phyloP scores from a whole-genome alignment of 2,113 vertebrate genomes.

The Oostethus manadensis region DNA sequence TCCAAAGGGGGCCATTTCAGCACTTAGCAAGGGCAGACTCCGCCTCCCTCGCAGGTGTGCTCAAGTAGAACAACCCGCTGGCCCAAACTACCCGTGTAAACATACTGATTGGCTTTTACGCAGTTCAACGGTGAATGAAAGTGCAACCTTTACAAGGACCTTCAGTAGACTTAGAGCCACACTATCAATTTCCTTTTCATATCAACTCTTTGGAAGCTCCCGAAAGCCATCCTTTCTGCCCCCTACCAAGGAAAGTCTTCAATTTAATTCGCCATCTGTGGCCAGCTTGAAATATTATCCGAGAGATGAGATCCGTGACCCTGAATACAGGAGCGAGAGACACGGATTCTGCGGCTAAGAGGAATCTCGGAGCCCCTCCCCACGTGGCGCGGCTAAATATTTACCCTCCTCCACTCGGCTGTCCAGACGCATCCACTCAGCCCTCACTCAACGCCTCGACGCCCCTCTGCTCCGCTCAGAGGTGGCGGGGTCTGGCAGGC shows the following conservation, averaged over 20 bases:
- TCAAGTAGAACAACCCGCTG: background rate
- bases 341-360: constrained; percentile 40
- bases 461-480: constrained; percentile 45
- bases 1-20: too few species aligned
- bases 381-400: constrained; percentile 72
- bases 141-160: constrained; percentile 31
- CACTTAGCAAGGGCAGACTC: too few species aligned
- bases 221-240: constrained; percentile 48
- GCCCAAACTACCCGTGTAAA: background rate
- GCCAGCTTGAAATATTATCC: constrained; percentile 74
- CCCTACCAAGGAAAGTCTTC: constrained; percentile 64
- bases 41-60: too few species aligned
- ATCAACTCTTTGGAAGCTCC: constrained; percentile 32
- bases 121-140: background rate
- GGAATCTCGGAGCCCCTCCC: constrained; percentile 47
- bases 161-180: constrained; percentile 40
- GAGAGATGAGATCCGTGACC: constrained; percentile 81
- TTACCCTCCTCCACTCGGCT: constrained; percentile 66
- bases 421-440: constrained; percentile 64
- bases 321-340: constrained; percentile 72
- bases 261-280: constrained; percentile 77
- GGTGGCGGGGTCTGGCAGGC: constrained; percentile 46
- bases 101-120: background rate
- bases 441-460: constrained; percentile 40
- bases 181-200: constrained; percentile 41